Conservation (phyloP, 2,888 invertebrate genomes). For the Dioctria rufipes region DNA sequence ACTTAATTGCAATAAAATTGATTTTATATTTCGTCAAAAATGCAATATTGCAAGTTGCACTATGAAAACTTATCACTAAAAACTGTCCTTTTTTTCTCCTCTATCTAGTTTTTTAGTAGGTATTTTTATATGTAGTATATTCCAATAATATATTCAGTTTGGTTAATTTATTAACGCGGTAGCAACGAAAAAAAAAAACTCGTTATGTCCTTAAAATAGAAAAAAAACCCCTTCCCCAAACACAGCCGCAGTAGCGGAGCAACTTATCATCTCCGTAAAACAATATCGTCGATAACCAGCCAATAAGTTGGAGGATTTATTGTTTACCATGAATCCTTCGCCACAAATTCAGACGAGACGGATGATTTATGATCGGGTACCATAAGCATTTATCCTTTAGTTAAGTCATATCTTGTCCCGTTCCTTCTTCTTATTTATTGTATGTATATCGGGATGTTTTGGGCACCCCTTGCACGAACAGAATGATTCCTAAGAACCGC, state of each 20-base stretch:
- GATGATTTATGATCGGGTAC: constrained; percentile 56
- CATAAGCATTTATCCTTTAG: constrained; percentile 57
- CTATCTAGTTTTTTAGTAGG: too few relatives aligned
- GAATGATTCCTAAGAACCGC: constrained; percentile 14
- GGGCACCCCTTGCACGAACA: background rate
- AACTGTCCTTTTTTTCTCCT: too few relatives aligned
- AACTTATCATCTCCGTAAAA: background rate
- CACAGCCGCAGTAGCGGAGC: background rate
- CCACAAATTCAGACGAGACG: constrained; percentile 51
- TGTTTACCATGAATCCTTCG: constrained; percentile 53
- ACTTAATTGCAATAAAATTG: too few relatives aligned
- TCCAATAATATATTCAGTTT: constrained; percentile 25
- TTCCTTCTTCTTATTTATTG: constrained; percentile 3
- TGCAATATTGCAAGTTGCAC: too few relatives aligned
- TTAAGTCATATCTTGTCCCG: constrained; percentile 59
- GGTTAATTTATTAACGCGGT: constrained; percentile 34
- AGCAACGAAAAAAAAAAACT: constrained; percentile 20
- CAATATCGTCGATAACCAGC: constrained; percentile 51
- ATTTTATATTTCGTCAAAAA: too few relatives aligned
- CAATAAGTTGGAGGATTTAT: constrained; percentile 53
- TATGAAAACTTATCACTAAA: too few relatives aligned
- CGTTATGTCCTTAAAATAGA: constrained; percentile 49
- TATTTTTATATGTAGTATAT: too few relatives aligned
- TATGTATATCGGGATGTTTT: constrained; percentile 14
- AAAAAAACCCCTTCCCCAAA: background rate